Conservation (phyloP, 2,113 vertebrate genomes). For the Cebus imitator region DNA sequence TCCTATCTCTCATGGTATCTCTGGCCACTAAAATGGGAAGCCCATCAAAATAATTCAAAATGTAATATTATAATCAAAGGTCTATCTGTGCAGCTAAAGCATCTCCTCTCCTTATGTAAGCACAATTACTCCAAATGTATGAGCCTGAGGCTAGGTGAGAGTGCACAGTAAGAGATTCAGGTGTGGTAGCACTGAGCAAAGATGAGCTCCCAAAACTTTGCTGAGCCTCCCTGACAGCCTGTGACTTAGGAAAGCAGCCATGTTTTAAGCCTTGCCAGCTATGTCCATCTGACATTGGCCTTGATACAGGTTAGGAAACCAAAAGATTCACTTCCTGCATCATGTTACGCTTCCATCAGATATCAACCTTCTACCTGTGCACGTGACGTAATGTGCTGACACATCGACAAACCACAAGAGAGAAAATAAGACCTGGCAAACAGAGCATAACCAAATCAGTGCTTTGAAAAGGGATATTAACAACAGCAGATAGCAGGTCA, state of each 20-base stretch:
- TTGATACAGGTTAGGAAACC: not conserved
- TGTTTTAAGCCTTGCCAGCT: not conserved
- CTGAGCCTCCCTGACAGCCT: not conserved
- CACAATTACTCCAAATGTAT: not conserved
- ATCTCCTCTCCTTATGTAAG: not conserved
- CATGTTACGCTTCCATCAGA: slow-evolving; percentile 26
- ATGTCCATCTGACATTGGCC: not conserved
- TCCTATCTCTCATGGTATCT: not conserved
- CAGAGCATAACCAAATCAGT: not conserved
- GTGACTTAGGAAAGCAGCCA: not conserved
- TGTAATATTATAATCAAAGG: not conserved
- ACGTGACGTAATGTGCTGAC: not conserved
- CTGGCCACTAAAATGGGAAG: not conserved
- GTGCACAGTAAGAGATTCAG: too few species aligned
- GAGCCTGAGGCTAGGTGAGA: not conserved
- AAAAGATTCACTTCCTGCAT: slow-evolving; percentile 1
- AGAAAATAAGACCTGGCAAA: slow-evolving; percentile 44
- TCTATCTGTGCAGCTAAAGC: not conserved
- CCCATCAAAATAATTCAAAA: not conserved
- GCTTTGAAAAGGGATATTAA: not conserved
- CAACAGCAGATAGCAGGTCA: slow-evolving; percentile 25
- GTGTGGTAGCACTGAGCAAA: not conserved
- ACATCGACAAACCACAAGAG: not conserved
- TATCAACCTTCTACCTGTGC: not conserved
- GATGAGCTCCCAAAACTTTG: not conserved